Evolutionary conservation across 2,113 vertebrate genomes (phyloP).

Genomic region (Rattus norvegicus): DNA sequence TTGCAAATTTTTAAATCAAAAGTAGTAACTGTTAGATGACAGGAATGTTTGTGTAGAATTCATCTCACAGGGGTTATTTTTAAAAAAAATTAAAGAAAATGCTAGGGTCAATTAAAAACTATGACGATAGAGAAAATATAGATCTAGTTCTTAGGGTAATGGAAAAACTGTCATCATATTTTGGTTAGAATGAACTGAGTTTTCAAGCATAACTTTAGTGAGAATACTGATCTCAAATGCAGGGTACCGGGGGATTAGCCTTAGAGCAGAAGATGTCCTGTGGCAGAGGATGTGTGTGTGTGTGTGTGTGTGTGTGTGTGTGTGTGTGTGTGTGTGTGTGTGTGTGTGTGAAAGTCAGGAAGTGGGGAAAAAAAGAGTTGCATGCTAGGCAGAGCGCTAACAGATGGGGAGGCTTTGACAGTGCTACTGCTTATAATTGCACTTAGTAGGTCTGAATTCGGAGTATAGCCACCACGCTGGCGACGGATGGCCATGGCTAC

Average conservation of each 20-base stretch:
- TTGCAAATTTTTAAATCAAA: neutral
- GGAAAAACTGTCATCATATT: neutral
- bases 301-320: neutral
- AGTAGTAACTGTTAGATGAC: neutral
- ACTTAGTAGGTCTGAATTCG: neutral
- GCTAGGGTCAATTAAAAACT: neutral
- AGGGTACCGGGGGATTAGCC: neutral
- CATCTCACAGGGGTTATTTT: neutral
- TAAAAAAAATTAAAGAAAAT: neutral
- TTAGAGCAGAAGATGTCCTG: neutral
- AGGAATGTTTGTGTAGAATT: neutral
- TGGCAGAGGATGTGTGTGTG: neutral
- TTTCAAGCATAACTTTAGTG: neutral
- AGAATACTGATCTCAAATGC: neutral
- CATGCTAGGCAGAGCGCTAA: neutral
- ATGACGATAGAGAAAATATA: neutral
- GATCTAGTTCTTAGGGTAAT: neutral
- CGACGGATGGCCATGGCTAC: neutral
- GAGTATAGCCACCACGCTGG: neutral
- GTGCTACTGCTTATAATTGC: neutral
- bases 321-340: neutral
- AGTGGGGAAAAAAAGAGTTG: fast-evolving
- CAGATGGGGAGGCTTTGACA: neutral
- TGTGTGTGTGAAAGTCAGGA: neutral
- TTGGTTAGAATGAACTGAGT: neutral